Evolutionary conservation across 2,113 vertebrate species (phyloP).

Genomic region (Bujurquina vittata): DNA sequence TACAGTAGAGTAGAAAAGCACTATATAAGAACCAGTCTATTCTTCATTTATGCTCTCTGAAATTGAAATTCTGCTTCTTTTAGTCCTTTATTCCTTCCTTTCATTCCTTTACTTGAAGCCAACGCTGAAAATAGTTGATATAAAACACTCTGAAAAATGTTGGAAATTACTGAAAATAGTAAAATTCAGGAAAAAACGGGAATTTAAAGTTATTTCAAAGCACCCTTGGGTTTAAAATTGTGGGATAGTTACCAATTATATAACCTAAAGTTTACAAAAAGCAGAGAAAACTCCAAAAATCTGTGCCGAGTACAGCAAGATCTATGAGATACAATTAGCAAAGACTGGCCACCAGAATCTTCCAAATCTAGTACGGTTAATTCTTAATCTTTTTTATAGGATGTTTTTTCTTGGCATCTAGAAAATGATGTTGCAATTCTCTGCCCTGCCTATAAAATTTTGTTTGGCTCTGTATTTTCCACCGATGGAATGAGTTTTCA

Average conservation of each 20-base stretch:
- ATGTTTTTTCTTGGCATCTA: neutral
- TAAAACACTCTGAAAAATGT: slow-evolving; percentile 16
- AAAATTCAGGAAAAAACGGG: neutral
- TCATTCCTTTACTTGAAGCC: slow-evolving; percentile 2
- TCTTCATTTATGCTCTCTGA: neutral
- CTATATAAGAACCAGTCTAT: no score
- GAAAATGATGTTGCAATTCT: neutral
- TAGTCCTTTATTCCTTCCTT: no score
- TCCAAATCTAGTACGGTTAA: neutral
- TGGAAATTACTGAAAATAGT: neutral
- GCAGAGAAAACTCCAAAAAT: neutral
- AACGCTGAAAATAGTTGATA: neutral
- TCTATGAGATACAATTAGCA: neutral
- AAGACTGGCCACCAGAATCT: neutral
- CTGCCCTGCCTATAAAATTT: neutral
- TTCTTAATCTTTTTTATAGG: neutral
- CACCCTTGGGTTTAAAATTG: neutral
- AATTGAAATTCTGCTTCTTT: neutral
- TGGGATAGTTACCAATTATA: neutral
- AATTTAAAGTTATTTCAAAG: neutral
- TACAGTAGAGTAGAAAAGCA: no score
- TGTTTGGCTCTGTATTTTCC: neutral
- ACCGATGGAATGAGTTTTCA: neutral
- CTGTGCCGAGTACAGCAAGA: neutral
- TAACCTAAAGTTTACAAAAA: neutral